Evolutionary conservation across 2,797 vertebrate species (phyloP).

Genomic region (Pseudotriccus pelzelni): DNA sequence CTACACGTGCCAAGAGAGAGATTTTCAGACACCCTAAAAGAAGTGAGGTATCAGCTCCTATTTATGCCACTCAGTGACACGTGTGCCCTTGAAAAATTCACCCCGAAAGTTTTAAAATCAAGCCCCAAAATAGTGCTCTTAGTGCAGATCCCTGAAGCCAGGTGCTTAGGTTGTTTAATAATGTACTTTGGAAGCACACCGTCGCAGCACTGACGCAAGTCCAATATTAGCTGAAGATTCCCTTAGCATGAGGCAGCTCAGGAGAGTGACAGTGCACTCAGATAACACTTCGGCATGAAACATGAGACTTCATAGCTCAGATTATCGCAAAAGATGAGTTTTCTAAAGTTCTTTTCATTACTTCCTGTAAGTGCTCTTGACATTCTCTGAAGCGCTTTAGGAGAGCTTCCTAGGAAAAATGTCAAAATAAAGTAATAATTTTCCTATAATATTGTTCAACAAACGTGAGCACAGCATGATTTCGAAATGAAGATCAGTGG

Average conservation of each 20-base stretch:
- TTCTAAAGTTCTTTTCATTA: constrained; percentile 46
- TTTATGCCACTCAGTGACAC: neutral
- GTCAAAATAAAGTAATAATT: constrained; percentile 45
- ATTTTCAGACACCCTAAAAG: neutral
- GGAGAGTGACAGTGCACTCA: neutral
- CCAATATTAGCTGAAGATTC: neutral
- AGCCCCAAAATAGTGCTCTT: neutral
- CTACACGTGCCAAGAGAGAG: neutral
- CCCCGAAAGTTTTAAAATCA: neutral
- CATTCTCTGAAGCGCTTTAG: constrained; percentile 36
- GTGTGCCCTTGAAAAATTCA: neutral
- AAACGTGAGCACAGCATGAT: neutral
- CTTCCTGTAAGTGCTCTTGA: constrained; percentile 43
- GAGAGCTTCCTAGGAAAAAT: constrained; percentile 24
- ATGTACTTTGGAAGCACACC: neutral
- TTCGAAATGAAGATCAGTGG: neutral
- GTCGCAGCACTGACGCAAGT: neutral
- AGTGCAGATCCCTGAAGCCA: neutral
- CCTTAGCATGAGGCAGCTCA: neutral
- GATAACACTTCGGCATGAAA: neutral
- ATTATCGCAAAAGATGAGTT: constrained; percentile 32
- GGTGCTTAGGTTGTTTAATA: neutral
- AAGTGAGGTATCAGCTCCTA: neutral
- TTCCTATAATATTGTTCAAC: constrained; percentile 10
- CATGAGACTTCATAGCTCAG: neutral